A percentile compares a stretch with the other conserved stretches of the same genome.
Evolutionary conservation across 2,113 vertebrate species (phyloP).

Genomic region (Diglossa brunneiventris): DNA sequence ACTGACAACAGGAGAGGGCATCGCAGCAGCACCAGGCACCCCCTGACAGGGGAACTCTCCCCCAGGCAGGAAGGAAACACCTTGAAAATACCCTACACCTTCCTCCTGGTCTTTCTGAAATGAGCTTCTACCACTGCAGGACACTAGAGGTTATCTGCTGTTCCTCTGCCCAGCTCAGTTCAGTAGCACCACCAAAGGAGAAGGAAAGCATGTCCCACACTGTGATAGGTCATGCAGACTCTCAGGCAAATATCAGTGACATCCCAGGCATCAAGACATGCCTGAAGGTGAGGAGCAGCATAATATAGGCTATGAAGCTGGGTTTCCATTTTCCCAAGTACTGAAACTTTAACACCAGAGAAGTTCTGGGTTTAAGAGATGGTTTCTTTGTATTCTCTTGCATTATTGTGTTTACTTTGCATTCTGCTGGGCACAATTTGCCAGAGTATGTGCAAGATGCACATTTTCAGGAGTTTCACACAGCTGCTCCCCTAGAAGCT

Average conservation of each 20-base stretch:
- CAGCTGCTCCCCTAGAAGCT: not conserved
- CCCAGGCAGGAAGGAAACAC: not conserved
- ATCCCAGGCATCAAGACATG: not conserved
- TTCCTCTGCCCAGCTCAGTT: not conserved
- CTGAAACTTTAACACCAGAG: not conserved
- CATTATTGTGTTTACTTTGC: not conserved
- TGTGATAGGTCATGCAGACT: rapidly evolving
- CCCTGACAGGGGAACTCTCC: not conserved
- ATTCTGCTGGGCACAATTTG: not conserved
- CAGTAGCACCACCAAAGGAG: not conserved
- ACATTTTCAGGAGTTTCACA: not conserved
- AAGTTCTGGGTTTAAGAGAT: not conserved
- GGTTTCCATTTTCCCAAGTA: not conserved
- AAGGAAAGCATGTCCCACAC: not conserved
- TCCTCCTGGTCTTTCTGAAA: not conserved
- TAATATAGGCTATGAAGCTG: not conserved
- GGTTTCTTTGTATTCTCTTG: not conserved
- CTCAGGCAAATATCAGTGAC: not conserved
- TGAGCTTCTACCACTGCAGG: not conserved
- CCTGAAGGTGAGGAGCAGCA: not conserved
- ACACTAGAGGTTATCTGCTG: not conserved
- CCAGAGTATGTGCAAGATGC: not conserved
- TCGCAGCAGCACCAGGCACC: rapidly evolving
- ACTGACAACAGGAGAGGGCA: not conserved
- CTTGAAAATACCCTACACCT: not conserved